Evolutionary conservation across 1,140 invertebrate genomes (phyloP), one percentile per base, ranked within the genome.

Genomic region (Paracyclopina nana): DNA sequence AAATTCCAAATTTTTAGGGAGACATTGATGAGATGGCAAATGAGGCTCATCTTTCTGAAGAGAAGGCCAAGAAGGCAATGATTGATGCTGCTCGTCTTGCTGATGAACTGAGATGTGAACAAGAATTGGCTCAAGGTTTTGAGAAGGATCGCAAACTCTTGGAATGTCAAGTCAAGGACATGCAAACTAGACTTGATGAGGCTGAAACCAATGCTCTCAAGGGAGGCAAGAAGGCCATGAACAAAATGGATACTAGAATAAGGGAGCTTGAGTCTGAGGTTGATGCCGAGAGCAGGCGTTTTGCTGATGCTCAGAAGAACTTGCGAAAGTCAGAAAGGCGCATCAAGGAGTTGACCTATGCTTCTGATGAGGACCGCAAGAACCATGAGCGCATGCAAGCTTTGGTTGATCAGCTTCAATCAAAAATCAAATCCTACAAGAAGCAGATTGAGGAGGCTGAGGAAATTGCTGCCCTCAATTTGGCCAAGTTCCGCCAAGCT

Each of bases 71-170:
- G 79, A 90, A 95, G 72, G 83, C 91, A 22, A 88, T 92, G 81
- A 87, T 92, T 57, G 94, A 98, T 67, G 88, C 90, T 57, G 84
- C 90, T 57, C 76, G 90, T 64, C 74, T 98, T 57, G 91, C 91
- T 56, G 94, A 98, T 66, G 92, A 98, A 66, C 79, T 98, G 58
- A 77, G 91, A 63, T 87, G 90, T 57, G 94, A 99, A 74, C 94
- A 98, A 68, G 92, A 97, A 63, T 91, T 97, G 68, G 85, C 88
- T 58, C 80, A 88, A 66, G 87, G 86, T 58, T 85, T 94, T 67
- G 92, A 98, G 73, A n/a, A 96, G 96, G 72, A 94, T 63, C 82
- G 92, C 66, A 97, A 97, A 72, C 81, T 81, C 43, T 75, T 97
- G 53, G 94, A 99, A 66, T 76, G 78, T 58, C 90, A 97, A 67